A percentile compares a stretch with the other conserved stretches of the same genome.
These are phyloP conservation scores for Philonicus albiceps DNA, from an alignment of 2,888 invertebrate genomes.

Conservation along the genomic window DNA sequence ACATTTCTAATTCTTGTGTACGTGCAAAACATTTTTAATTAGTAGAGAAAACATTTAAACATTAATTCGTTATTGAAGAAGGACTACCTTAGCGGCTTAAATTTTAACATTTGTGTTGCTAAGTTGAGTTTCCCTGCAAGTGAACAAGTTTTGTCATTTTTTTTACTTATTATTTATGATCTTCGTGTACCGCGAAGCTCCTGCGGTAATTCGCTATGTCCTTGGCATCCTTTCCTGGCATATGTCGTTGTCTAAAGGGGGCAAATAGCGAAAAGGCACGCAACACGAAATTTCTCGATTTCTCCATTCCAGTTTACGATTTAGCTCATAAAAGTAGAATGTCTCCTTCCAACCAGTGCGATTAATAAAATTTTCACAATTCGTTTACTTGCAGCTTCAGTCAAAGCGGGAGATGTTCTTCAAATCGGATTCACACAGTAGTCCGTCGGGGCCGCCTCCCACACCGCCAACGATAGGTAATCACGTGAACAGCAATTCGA, in stretches of 20 bases:
- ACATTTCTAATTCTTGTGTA: neutral
- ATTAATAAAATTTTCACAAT: slow-evolving; percentile 5
- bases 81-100: neutral
- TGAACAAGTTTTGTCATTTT: neutral
- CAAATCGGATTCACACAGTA: slow-evolving; percentile 73
- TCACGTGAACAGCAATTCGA: slow-evolving; percentile 53
- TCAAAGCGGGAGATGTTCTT: slow-evolving; percentile 89
- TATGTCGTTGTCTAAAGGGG: neutral
- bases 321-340: neutral
- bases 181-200: neutral
- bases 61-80: neutral
- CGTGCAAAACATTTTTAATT: neutral
- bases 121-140: neutral
- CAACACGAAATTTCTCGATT: neutral
- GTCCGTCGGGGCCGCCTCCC: slow-evolving; percentile 66
- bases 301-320: neutral
- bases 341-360: neutral
- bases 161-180: neutral
- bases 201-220: neutral
- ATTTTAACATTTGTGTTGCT: neutral
- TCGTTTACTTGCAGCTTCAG: slow-evolving; percentile 72
- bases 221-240: neutral
- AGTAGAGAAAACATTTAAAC: neutral
- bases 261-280: neutral
- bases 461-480: slow-evolving; percentile 63